Evolutionary conservation across 2,113 vertebrate genomes (phyloP), one percentile per base, ranked within the genome.

Genomic region (Stegastes partitus): DNA sequence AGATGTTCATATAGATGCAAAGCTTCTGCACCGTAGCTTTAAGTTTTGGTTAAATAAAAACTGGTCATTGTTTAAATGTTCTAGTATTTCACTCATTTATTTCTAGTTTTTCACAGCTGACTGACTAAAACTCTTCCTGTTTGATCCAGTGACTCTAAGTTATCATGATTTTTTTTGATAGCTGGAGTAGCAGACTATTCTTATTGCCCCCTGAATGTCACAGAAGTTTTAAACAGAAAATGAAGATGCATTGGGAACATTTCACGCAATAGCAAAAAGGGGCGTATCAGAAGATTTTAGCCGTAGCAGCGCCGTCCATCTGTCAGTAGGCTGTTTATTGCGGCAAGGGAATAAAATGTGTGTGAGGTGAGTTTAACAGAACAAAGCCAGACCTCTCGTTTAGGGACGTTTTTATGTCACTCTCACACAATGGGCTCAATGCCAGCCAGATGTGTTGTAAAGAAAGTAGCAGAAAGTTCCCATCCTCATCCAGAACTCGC

Each of bases 251-350:
- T 9, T 34, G 14, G 55, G 34, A 45, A 39, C 21, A 18, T 22
- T 14, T 44, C 10, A 45, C 14, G 44, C 28, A 77, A 2, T 25
- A 21, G 9, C 2, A n/a, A 9, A 18, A 2, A 10, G 15, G 23
- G 8, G 5, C 5, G 34, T 47, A 49, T 26, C 2, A n/a, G 31
- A 45, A 45, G 16, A 28, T 47, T 47, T 21, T 10, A 50, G 23
- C 25, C 22, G 23, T 23, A 42, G 34, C 45, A 18, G 22, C 21
- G 15, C 19, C 61, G 51, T 50, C 9, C 23, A 25, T 55, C 44
- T 44, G 37, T 53, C 47, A 45, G 18, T 18, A 12, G 39, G n/a
- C 57, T 23, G 22, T 57, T 79, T 74, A 39, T 53, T 61, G n/a
- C 49, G 37, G 62, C 50, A 10, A 31, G 12, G 12, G 11, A 16